Base-by-base conservation (phyloP, 1,140 invertebrate genomes). In the Scaptomyza graminum region DNA sequence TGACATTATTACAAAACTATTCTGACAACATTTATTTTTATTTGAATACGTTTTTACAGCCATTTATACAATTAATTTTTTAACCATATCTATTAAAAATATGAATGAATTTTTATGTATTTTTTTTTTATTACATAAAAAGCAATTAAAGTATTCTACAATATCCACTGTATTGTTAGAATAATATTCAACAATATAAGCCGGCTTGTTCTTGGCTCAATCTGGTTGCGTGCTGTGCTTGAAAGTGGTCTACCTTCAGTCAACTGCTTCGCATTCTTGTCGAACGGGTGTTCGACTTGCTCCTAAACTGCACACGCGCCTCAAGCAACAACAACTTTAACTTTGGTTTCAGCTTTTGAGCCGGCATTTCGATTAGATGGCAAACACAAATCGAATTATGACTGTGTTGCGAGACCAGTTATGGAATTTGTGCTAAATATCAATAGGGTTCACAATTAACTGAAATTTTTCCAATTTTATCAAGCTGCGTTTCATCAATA, bases 201-300 rank as follows among this genome's bases (percentile, higher is more conserved):
- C 56, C 67, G 71, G 72, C 72, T 34, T 62, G 49, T 66, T 79
- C 72, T 76, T 72, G 73, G 63, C 65, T 74, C 55, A 60, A 66
- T 43, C 81, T 74, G 68, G 64, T 80, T 84, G 79, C 59, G 73
- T 80, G 73, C 51, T 57, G 76, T 72, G 69, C 67, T 75, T 70
- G 73, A 87, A 85, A 85, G 78, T 78, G 74, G 81, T 87, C 81
- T 82, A 60, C 82, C 81, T 85, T 87, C 81, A 77, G 82, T 52
- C 46, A 51, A 57, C 46, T 77, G 70, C 44, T 76, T 74, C 79
- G 74, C 75, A 83, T 84, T 85, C 82, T 85, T 85, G 77, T 68
- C 43, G 25, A 82, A 74, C 74, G 51, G 66, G 65, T 78, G 74
- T 64, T 64, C 52, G 51, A 51, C 46, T 39, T 43, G 34, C 13